These are phyloP conservation scores for Sebastes alutus DNA, from an alignment of 2,797 vertebrate species.

Conservation along the genomic window DNA sequence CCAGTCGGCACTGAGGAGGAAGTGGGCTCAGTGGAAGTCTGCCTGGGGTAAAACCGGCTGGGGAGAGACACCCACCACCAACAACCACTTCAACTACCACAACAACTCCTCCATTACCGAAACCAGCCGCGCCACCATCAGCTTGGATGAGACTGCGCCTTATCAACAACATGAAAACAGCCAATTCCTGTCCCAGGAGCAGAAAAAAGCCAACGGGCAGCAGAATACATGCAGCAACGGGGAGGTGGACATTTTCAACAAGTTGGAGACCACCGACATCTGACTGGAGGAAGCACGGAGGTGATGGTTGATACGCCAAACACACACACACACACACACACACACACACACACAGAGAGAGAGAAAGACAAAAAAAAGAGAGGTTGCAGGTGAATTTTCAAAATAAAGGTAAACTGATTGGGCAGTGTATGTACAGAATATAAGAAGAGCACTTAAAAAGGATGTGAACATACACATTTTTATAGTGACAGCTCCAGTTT, in stretches of 20 bases:
- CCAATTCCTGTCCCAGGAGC: neutral
- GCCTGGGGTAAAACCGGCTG: slow-evolving; percentile 72
- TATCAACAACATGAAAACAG: neutral
- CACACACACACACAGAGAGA: neutral
- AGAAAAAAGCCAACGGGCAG: slow-evolving; percentile 46
- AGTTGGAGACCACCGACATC: slow-evolving; percentile 59
- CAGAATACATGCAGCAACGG: slow-evolving; percentile 44
- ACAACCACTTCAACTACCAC: slow-evolving; percentile 77
- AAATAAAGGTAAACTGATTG: neutral
- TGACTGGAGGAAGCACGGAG: slow-evolving; percentile 34
- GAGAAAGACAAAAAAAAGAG: neutral
- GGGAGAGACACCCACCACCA: slow-evolving; percentile 50
- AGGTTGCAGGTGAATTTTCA: slow-evolving; percentile 1
- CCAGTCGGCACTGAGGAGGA: slow-evolving; percentile 77
- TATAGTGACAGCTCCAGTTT: neutral
- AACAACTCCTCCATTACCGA: slow-evolving; percentile 81
- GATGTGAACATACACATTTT: slow-evolving; percentile 25
- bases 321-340: neutral
- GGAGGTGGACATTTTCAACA: slow-evolving; percentile 33
- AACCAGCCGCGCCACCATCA: slow-evolving; percentile 70
- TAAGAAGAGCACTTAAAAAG: slow-evolving; percentile 8
- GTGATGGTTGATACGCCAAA: neutral
- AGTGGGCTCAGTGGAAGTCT: slow-evolving; percentile 73
- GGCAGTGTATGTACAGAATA: slow-evolving; percentile 17
- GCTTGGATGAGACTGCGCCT: slow-evolving; percentile 30